Conservation (phyloP, 2,113 vertebrate species). For the Lycaon pictus region DNA sequence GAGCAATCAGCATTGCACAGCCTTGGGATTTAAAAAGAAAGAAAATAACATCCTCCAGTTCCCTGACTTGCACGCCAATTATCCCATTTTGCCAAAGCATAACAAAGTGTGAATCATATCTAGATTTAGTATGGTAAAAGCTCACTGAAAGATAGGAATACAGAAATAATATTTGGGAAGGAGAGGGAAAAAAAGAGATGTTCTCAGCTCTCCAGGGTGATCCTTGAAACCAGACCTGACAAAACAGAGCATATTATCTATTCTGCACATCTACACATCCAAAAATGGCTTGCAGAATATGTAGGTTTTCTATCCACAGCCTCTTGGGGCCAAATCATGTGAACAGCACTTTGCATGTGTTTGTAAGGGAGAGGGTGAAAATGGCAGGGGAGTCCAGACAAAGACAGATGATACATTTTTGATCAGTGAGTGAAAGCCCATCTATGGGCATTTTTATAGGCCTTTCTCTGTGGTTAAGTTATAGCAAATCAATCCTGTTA, state of each 20-base stretch:
- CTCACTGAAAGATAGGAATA: background rate
- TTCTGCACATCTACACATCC: background rate
- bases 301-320: background rate
- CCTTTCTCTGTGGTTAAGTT: background rate
- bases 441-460: background rate
- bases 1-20: background rate
- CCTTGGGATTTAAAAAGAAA: conserved; percentile 14
- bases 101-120: conserved; percentile 45
- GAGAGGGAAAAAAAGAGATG: background rate
- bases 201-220: background rate
- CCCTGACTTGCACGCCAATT: background rate
- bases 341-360: background rate
- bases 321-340: background rate
- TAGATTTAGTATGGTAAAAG: conserved; percentile 40
- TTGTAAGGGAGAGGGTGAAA: background rate
- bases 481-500: background rate
- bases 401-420: background rate
- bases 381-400: background rate
- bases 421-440: background rate
- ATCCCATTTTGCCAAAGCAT: conserved; percentile 39
- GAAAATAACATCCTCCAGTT: background rate
- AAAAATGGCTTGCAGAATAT: background rate
- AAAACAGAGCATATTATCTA: background rate
- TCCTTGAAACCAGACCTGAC: background rate
- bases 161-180: background rate